Evolutionary conservation across 2,888 invertebrate genomes (phyloP), one percentile per base, ranked within the genome.

Genomic region (Apamea monoglypha): DNA sequence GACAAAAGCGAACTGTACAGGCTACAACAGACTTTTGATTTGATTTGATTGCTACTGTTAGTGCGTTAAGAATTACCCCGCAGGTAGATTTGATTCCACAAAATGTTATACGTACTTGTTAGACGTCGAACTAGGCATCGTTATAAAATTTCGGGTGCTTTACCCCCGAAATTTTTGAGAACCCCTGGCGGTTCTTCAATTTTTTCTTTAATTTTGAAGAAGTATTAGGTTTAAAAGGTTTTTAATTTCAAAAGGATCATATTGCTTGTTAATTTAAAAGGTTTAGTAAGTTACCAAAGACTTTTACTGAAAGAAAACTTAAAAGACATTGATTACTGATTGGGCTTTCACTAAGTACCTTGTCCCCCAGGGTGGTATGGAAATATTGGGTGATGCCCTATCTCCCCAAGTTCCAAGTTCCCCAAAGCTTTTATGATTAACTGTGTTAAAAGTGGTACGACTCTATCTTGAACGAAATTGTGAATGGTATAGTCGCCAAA

Each of bases 191-290:
- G n/a, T n/a, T n/a, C n/a, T n/a, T n/a, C n/a, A n/a, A n/a, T n/a
- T n/a, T n/a, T n/a, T n/a, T n/a, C n/a, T n/a, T n/a, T n/a, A n/a
- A 56, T 29, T n/a, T 36, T 78, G 1, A 32, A 69, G 59, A 18
- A 21, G 25, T 76, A 64, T 77, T 56, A 36, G 12, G 18, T 56
- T 78, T 36, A 56, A 56, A 78, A 61, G 16, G 36, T n/a, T 29
- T 29, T 16, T 40, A 29, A 7, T 56, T 40, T 67, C 66, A 80
- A 8, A 14, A 59, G 40, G n/a, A 61, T 75, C 25, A 25, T n/a
- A 16, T 74, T 44, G 8, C 80, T 82, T 44, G 59, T 82, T 67
- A 74, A 7, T 81, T 53, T 5, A 16, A 70, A 50, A 66, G 56
- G 36, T 70, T 63, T 21, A 2, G 0, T 18, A 61, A 61, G 8